Evolutionary conservation across 2,888 invertebrate genomes (phyloP), one percentile per base, ranked within the genome.

Genomic region (Clunio marinus): DNA sequence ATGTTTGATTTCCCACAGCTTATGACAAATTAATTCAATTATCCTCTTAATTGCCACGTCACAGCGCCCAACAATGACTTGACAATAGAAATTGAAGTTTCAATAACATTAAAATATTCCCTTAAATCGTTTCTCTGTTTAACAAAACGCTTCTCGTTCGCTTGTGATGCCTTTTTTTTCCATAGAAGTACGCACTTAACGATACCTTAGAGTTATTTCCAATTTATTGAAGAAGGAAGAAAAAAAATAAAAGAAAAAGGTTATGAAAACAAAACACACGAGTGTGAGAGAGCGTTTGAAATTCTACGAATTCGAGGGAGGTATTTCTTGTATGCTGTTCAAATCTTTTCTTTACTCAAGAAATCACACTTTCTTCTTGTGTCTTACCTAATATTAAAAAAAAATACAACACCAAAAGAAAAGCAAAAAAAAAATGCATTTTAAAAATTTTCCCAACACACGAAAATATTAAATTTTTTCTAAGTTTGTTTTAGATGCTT

Each of bases 291-390:
- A 51, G 28, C 45, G 63, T 65, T 45, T 28, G 46, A 55, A 55
- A 55, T 66, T 66, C 66, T 66, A 35, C 55, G 66, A 66, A 66
- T 66, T 66, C 66, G 28, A 66, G 66, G 66, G 66, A 55, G 66
- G 66, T 66, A 66, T 65, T 60, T 65, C 37, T 20, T 55, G 55
- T 41, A n/a, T n/a, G 32, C 32, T 10, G 17, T 46, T 46, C n/a
- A 66, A 66, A 66, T 66, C 66, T 66, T 28, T 66, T 66, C 66
- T 66, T 66, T 66, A 15, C 55, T 55, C 22, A 66, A 66, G 66
- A 66, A 66, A 66, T 66, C 66, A 66, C 66, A 66, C 66, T 66
- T 66, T 66, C 66, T 66, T 66, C 66, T 28, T 66, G 51, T 66
- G 66, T 66, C 66, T 66, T 55, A 66, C 66, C 55, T 66, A 66